Evolutionary conservation across 1,140 invertebrate genomes (phyloP).

Genomic region (Nixonia krombeini): DNA sequence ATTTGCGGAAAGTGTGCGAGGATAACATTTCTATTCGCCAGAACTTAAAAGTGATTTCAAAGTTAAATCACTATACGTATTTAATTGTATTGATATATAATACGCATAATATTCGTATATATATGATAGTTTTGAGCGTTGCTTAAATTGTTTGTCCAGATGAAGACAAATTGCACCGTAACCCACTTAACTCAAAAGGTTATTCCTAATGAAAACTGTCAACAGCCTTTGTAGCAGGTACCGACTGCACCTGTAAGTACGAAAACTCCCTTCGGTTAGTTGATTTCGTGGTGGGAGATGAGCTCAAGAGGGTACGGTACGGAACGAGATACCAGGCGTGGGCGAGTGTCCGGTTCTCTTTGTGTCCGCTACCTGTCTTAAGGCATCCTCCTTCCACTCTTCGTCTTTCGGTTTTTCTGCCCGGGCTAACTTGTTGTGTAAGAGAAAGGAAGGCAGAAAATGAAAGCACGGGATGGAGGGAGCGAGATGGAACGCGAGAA

Average conservation of each 20-base stretch:
- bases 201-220: too few species aligned
- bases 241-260: slow-evolving; percentile 55
- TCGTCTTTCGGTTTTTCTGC: slow-evolving; percentile 27
- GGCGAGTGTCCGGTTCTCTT: slow-evolving; percentile 68
- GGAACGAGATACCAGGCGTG: slow-evolving; percentile 55
- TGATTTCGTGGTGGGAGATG: slow-evolving; percentile 1
- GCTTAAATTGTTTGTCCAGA: too few species aligned
- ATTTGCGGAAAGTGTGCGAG: too few species aligned
- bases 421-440: slow-evolving; percentile 11
- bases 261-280: slow-evolving; percentile 10
- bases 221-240: slow-evolving; percentile 41
- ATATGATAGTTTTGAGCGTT: too few species aligned
- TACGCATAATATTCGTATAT: too few species aligned
- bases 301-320: slow-evolving; percentile 16
- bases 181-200: too few species aligned
- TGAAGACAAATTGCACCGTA: too few species aligned
- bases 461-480: slow-evolving; percentile 33
- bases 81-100: too few species aligned
- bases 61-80: too few species aligned
- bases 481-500: slow-evolving; percentile 9
- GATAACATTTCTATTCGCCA: too few species aligned
- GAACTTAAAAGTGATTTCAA: too few species aligned
- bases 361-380: slow-evolving; percentile 70
- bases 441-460: slow-evolving; percentile 38
- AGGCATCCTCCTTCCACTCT: slow-evolving; percentile 56